These are phyloP conservation scores for Calycopis cecrops DNA, from an alignment of 1,140 invertebrate genomes.

Conservation along the genomic window DNA sequence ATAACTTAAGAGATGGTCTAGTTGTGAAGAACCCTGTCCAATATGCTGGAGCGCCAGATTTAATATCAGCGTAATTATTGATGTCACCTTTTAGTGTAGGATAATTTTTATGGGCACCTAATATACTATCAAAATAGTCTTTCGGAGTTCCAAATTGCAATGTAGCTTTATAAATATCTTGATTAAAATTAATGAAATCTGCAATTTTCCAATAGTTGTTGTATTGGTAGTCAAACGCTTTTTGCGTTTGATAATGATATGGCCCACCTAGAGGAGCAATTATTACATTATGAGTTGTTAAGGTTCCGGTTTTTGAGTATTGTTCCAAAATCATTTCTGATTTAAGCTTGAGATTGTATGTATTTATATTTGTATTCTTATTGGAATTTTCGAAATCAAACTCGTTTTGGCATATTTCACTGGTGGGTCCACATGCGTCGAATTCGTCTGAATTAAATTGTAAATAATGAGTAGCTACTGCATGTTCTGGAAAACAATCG, in stretches of 20 bases:
- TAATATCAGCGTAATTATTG: conserved; percentile 92
- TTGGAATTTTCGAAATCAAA: conserved; percentile 46
- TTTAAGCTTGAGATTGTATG: conserved; percentile 85
- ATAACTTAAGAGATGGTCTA: conserved; percentile 88
- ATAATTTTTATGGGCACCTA: conserved; percentile 74
- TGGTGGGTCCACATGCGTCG: conserved; percentile 49
- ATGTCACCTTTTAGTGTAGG: conserved; percentile 90
- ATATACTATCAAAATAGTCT: conserved; percentile 86
- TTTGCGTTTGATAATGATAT: conserved; percentile 83
- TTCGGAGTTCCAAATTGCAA: conserved; percentile 88
- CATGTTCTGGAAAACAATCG: conserved; percentile 47
- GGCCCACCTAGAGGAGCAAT: conserved; percentile 89
- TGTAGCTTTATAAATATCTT: conserved; percentile 81
- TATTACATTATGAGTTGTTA: conserved; percentile 88
- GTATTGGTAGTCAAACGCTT: conserved; percentile 92
- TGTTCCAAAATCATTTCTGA: conserved; percentile 87
- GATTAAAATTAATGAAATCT: conserved; percentile 84
- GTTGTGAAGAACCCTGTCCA: conserved; percentile 95
- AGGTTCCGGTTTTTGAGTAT: conserved; percentile 85
- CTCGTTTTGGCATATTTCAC: conserved; percentile 37
- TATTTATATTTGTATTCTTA: conserved; percentile 81
- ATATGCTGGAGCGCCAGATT: conserved; percentile 86
- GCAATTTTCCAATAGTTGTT: conserved; percentile 87
- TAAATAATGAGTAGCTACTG: conserved; percentile 49
- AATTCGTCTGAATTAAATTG: conserved; percentile 52